Evolutionary conservation across 2,888 invertebrate genomes (phyloP).

Genomic region (Tethea ocularis): DNA sequence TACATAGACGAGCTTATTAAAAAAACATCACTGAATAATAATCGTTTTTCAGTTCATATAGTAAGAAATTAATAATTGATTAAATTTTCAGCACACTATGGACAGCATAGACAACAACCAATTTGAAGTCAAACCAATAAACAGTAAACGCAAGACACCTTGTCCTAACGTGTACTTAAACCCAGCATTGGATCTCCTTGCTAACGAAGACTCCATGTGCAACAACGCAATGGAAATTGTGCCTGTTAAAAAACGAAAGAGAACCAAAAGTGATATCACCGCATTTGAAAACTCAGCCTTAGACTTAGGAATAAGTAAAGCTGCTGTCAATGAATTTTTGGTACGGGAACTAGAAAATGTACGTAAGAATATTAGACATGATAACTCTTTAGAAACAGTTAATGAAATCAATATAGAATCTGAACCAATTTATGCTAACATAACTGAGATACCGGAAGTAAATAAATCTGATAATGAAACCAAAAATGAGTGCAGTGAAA

Average conservation of each 20-base stretch:
- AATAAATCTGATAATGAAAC: conserved; percentile 18
- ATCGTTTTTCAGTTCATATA: too few species aligned
- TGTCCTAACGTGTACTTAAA: conserved; percentile 72
- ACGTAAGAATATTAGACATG: conserved; percentile 52
- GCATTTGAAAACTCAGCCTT: conserved; percentile 75
- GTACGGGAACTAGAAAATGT: conserved; percentile 74
- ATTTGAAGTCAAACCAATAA: conserved; percentile 70
- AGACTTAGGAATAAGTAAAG: conserved; percentile 67
- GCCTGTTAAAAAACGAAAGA: conserved; percentile 69
- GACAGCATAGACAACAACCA: conserved; percentile 72
- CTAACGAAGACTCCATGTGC: conserved; percentile 77
- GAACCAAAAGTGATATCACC: conserved; percentile 65
- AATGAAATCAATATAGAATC: conserved; percentile 6
- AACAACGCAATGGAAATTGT: conserved; percentile 78
- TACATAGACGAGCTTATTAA: too few species aligned
- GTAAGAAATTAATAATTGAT: too few species aligned
- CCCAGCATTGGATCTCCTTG: conserved; percentile 73
- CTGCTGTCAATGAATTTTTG: conserved; percentile 67
- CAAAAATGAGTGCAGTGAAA: conserved; percentile 19
- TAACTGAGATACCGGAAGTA: conserved; percentile 28
- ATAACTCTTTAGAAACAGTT: conserved; percentile 20
- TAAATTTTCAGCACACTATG: conserved; percentile 56
- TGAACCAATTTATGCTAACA: conserved; percentile 65
- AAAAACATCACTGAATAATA: too few species aligned
- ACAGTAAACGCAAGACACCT: conserved; percentile 70